These are phyloP conservation scores for Galaxias olidus DNA, from an alignment of 2,797 vertebrate species.

Conservation along the genomic window DNA sequence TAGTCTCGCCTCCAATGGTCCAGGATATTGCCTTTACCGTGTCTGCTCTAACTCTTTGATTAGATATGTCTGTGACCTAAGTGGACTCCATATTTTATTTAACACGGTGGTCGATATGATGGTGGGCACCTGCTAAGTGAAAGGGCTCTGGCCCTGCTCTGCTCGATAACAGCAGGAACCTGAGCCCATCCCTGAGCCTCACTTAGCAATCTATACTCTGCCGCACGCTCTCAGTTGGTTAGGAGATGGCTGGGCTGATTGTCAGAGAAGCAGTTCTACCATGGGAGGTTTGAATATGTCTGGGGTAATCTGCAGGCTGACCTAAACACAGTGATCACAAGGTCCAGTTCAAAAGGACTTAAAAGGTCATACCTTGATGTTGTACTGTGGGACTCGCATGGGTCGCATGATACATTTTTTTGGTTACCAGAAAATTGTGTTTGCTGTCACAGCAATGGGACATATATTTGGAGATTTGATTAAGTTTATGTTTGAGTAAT, in stretches of 20 bases:
- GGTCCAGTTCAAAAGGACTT: neutral
- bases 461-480: too few species aligned
- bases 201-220: slow-evolving; percentile 24
- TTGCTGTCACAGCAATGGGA: too few species aligned
- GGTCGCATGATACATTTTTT: too few species aligned
- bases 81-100: slow-evolving; percentile 16
- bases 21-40: neutral
- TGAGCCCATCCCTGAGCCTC: neutral
- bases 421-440: too few species aligned
- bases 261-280: neutral
- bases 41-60: neutral
- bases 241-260: slow-evolving; percentile 2
- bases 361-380: too few species aligned
- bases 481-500: too few species aligned
- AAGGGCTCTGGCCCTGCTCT: slow-evolving; percentile 16
- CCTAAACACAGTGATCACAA: neutral
- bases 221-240: slow-evolving; percentile 1
- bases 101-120: slow-evolving; percentile 8
- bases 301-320: neutral
- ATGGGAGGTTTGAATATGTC: neutral
- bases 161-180: slow-evolving; percentile 24
- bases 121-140: slow-evolving; percentile 14
- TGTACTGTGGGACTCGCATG: too few species aligned
- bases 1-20: too few species aligned
- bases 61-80: slow-evolving; percentile 10